phyloP scores from a whole-genome alignment of 2,888 invertebrate genomes.

The Lymantria dispar region DNA sequence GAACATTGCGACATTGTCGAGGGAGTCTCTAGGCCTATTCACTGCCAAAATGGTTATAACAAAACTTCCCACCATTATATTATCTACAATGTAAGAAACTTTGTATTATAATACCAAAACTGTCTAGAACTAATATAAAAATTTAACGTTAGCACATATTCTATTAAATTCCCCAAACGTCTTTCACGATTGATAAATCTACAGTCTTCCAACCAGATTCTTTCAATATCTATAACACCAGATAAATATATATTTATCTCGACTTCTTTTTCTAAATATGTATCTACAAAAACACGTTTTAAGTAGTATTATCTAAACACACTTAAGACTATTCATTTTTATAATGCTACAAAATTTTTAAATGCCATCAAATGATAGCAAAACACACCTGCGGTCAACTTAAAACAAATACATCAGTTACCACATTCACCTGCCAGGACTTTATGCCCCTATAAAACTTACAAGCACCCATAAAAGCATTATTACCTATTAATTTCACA shows the following conservation, averaged over 20 bases:
- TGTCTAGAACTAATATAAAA: not conserved
- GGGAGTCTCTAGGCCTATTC: slow-evolving; percentile 23
- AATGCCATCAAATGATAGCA: slow-evolving; percentile 46
- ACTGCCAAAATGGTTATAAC: slow-evolving; percentile 18
- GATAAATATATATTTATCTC: slow-evolving; percentile 3
- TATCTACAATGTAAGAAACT: slow-evolving; percentile 22
- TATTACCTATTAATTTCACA: slow-evolving; percentile 83
- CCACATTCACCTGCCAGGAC: slow-evolving; percentile 65
- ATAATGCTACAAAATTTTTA: slow-evolving; percentile 48
- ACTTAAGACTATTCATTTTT: slow-evolving; percentile 35
- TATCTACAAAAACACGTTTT: slow-evolving; percentile 23
- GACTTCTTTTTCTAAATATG: slow-evolving; percentile 19
- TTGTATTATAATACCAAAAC: slow-evolving; percentile 5
- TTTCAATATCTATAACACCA: slow-evolving; percentile 1
- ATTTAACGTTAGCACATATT: not conserved
- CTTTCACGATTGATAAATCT: not conserved
- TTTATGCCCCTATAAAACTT: slow-evolving; percentile 76
- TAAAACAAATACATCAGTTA: slow-evolving; percentile 67
- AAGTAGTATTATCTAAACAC: slow-evolving; percentile 29
- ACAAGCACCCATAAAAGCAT: slow-evolving; percentile 79
- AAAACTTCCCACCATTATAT: slow-evolving; percentile 30
- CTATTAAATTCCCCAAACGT: not conserved
- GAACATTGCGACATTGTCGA: slow-evolving; percentile 21
- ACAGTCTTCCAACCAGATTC: not conserved
- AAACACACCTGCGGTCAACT: slow-evolving; percentile 62